Base-by-base conservation (phyloP, 2,888 invertebrate species). In the Lomographa bimaculata region DNA sequence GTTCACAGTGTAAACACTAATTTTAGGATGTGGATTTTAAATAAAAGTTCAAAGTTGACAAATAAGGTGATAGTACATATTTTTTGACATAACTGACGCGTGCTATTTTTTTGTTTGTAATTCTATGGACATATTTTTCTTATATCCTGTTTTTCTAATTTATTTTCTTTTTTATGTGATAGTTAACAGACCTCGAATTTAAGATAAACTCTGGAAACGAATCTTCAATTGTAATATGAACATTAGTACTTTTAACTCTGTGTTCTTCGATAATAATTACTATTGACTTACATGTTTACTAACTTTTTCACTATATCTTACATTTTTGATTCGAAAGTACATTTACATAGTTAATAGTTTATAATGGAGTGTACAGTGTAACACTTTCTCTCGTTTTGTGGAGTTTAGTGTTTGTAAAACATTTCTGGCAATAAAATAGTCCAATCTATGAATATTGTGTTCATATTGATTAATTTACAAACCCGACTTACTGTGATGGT, bases 371-470 rank as follows among this genome's bases (percentile, higher is more conserved):
- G 85, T 87, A 86, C 82, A 85, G 82, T 71, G 80, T 71, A 67
- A 77, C 82, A 80, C 76, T 68, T 64, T 72, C 71, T 73, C 71
- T 66, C 60, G n/a, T 58, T 59, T 52, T 50, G 64, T 73, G 75
- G 72, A 79, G 79, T 52, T 77, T 63, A 74, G 82, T 85, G 83
- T 85, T 83, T 82, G 78, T 84, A 75, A 85, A 84, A 86, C 79
- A 72, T 85, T 87, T 86, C 86, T 81, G 84, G 89, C 85, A 89
- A 89, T 89, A 89, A 87, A 86, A 87, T 83, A 89, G 87, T 89
- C 79, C 82, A 84, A 86, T 72, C 69, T 43, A 60, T 67, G 53
- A 35, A 46, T 36, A 44, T 55, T 57, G 60, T 60, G 63, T 68
- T 68, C 52, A 57, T 62, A 55, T 6, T 23, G 9, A 34, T 20